Evolutionary conservation across 2,797 vertebrate species (phyloP), one percentile per base, ranked within the genome.

Genomic region (Scyliorhinus canicula): DNA sequence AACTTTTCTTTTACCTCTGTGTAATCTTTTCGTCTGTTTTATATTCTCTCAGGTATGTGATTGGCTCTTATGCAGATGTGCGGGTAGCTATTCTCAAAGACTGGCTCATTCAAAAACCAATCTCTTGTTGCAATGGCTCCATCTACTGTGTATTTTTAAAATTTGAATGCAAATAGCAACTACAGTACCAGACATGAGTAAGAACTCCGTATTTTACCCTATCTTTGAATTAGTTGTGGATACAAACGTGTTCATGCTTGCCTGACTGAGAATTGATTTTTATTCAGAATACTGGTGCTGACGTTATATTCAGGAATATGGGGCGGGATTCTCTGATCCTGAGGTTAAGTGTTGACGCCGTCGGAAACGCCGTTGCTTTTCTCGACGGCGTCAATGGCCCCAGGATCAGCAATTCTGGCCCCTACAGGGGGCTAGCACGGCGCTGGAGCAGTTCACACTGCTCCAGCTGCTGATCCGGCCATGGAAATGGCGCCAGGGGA

Each of bases 1-100:
- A 96, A 97, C 98, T 97, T 98, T 97, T 97, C 97, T 96, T 97
- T 97, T 97, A 97, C 97, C 96, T 97, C 96, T 95, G 95, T 97
- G 97, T 97, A 96, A 96, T 96, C 94, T 0, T 93, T 91, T 95
- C 90, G 96, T 84, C 95, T 95, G 69, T 95, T 88, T 95, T 95
- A 52, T 95, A 95, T 95, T 95, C 96, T 97, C 96, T 95, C 96
- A 96, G 96, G 97, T 96, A 55, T 40, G 0, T 0, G 0, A 0
- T 93, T 31, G 82, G 95, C 96, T 96, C 95, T 95, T 55, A 14
- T 95, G 95, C 97, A 97, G 97, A 96, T 96, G 97, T 96, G 95
- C 96, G 95, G 96, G 96, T 96, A 74, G 63, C 65, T 63, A 40
- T 91, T 91, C 35, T 60, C 40, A 77, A 77, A 90, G 86, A 35